Conservation (phyloP, 2,888 invertebrate species). For the Hipparchia semele region DNA sequence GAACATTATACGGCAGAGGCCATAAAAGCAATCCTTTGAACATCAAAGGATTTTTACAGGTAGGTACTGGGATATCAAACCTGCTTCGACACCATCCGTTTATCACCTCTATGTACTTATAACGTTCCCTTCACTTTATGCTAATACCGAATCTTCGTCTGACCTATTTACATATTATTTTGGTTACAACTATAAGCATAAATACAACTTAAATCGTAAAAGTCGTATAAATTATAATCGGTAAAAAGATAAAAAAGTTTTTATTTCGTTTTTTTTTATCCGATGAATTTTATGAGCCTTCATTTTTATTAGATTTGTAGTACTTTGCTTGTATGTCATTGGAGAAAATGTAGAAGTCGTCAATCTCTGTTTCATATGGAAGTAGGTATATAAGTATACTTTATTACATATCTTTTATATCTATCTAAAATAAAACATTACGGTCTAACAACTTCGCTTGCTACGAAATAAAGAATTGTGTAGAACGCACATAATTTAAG, state of each 20-base stretch:
- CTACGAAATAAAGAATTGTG: too few species aligned
- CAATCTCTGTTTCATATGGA: not conserved
- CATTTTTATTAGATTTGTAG: constrained; percentile 35
- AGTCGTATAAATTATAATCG: constrained; percentile 35
- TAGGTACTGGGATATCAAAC: constrained; percentile 56
- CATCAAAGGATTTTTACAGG: constrained; percentile 69
- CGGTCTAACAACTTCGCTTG: not conserved
- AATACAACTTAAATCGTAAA: constrained; percentile 34
- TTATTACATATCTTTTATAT: too few species aligned
- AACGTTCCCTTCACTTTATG: constrained; percentile 61
- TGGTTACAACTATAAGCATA: constrained; percentile 29
- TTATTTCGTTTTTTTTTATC: constrained; percentile 37
- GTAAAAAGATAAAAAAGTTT: constrained; percentile 35
- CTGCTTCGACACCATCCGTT: constrained; percentile 53
- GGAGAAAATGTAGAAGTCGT: constrained; percentile 4
- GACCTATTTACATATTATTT: constrained; percentile 37
- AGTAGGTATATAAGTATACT: too few species aligned
- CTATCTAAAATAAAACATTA: too few species aligned
- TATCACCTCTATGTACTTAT: constrained; percentile 63
- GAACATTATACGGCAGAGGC: constrained; percentile 66
- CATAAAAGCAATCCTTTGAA: constrained; percentile 72
- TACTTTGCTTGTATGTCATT: constrained; percentile 24
- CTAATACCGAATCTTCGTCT: constrained; percentile 53
- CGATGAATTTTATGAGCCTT: constrained; percentile 33
- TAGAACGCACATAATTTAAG: too few species aligned